Conservation (phyloP, 2,797 vertebrate species). For the Pyrocephalus nanus region DNA sequence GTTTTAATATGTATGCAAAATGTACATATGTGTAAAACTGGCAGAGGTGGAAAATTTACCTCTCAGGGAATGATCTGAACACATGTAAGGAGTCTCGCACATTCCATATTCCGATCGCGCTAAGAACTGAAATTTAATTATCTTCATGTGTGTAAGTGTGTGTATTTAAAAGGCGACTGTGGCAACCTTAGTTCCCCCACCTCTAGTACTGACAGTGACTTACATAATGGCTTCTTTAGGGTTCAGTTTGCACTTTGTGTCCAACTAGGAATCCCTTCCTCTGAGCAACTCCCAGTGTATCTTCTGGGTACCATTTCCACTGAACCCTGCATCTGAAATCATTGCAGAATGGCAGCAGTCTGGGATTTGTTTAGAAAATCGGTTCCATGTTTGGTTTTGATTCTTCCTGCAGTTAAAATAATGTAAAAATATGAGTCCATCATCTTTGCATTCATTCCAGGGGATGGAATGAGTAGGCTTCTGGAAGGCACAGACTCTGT, state of each 20-base stretch:
- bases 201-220: not conserved
- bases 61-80: conserved; percentile 65
- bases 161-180: not conserved
- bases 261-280: not conserved
- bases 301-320: not conserved
- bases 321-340: not conserved
- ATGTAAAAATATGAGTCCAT: not conserved
- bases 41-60: conserved; percentile 63
- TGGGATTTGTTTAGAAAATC: conserved; percentile 3
- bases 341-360: not conserved
- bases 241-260: conserved; percentile 32
- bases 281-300: not conserved
- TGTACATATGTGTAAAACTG: conserved; percentile 62
- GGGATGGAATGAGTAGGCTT: conserved; percentile 45
- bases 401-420: conserved; percentile 29
- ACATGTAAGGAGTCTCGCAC: conserved; percentile 49
- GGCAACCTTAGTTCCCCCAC: not conserved
- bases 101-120: not conserved
- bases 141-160: conserved; percentile 1
- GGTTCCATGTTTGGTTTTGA: conserved; percentile 5
- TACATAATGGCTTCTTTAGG: not conserved
- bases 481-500: conserved; percentile 48
- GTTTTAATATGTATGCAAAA: conserved; percentile 62
- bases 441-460: conserved; percentile 37
- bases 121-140: conserved; percentile 15